Evolutionary conservation across 2,113 vertebrate species (phyloP).

Genomic region (Seriola rivoliana): DNA sequence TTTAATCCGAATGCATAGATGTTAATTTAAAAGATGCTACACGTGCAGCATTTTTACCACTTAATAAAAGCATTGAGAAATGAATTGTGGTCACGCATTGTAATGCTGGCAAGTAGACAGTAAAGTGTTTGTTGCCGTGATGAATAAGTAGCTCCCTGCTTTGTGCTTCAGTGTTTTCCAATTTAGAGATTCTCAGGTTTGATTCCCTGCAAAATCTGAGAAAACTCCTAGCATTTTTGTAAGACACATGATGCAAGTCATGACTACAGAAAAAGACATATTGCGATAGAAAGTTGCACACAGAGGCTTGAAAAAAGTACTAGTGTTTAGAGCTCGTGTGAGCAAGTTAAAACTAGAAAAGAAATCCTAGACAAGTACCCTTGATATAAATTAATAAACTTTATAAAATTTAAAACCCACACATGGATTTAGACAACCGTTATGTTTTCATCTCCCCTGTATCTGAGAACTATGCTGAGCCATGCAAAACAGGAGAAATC

Average conservation of each 20-base stretch:
- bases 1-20: slow-evolving; percentile 76
- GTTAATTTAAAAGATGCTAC: slow-evolving; percentile 56
- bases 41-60: slow-evolving; percentile 45
- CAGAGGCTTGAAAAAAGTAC: slow-evolving; percentile 57
- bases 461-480: slow-evolving; percentile 64
- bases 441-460: slow-evolving; percentile 37
- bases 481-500: slow-evolving; percentile 73
- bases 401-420: slow-evolving; percentile 74
- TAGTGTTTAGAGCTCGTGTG: slow-evolving; percentile 47
- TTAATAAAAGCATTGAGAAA: slow-evolving; percentile 9
- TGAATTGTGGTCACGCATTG: slow-evolving; percentile 48
- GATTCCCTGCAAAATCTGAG: slow-evolving; percentile 68
- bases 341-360: slow-evolving; percentile 52
- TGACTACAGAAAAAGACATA: slow-evolving; percentile 40
- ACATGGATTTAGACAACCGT: slow-evolving; percentile 62
- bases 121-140: slow-evolving; percentile 62
- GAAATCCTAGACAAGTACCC: slow-evolving; percentile 58
- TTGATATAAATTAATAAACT: slow-evolving; percentile 72
- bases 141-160: slow-evolving; percentile 61
- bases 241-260: slow-evolving; percentile 32
- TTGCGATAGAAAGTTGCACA: slow-evolving; percentile 55
- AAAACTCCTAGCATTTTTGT: slow-evolving; percentile 40
- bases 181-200: slow-evolving; percentile 60
- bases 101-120: slow-evolving; percentile 45
- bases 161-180: slow-evolving; percentile 73